Evolutionary conservation across 2,113 vertebrate species (phyloP).

Genomic region (Alexandromys fortis): DNA sequence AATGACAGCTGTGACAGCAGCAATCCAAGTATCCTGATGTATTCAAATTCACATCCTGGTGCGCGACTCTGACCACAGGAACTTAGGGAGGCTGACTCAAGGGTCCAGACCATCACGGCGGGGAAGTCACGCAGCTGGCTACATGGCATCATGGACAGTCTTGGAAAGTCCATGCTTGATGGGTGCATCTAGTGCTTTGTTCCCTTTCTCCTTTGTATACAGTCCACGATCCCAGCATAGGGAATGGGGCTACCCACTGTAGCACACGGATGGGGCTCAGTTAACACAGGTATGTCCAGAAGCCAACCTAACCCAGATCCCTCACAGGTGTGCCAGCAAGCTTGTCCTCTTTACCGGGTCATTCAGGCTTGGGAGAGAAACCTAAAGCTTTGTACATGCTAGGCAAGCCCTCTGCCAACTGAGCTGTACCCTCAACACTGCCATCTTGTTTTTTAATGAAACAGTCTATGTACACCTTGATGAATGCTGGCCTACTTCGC

Average conservation of each 20-base stretch:
- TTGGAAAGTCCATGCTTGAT: background rate
- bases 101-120: background rate
- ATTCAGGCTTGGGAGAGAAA: background rate
- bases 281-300: too few relatives aligned
- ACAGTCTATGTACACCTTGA: conserved; percentile 5
- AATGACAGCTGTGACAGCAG: background rate
- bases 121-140: background rate
- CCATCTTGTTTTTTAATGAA: background rate
- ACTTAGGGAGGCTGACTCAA: background rate
- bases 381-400: background rate
- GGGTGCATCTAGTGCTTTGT: accelerated
- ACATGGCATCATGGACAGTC: background rate
- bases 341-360: too few relatives aligned
- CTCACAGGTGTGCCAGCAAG: background rate
- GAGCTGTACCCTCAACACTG: background rate
- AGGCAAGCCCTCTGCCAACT: background rate
- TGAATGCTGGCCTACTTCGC: conserved; percentile 40
- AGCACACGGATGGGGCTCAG: background rate
- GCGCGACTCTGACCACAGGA: background rate
- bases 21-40: background rate
- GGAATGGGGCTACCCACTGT: background rate
- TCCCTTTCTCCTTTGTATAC: background rate
- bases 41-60: background rate
- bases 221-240: background rate
- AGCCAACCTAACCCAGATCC: background rate